Conservation (phyloP, 2,113 vertebrate species). For the Malaclemys terrapin region DNA sequence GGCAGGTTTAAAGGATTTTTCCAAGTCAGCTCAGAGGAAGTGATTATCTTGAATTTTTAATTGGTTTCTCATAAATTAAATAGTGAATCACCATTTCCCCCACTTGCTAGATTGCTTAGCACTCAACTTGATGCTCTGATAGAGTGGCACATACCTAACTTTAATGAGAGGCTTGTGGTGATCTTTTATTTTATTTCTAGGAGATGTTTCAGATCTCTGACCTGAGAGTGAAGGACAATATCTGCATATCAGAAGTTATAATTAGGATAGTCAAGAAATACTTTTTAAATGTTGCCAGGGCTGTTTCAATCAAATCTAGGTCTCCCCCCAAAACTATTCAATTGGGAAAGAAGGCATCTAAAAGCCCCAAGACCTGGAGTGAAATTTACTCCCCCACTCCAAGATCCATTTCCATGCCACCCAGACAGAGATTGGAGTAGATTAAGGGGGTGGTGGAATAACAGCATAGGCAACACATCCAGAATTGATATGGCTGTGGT, state of each 20-base stretch:
- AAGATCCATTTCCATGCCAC: background rate
- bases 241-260: constrained; percentile 3
- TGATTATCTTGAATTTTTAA: constrained; percentile 70
- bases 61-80: constrained; percentile 62
- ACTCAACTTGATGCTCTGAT: constrained; percentile 41
- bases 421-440: background rate
- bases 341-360: background rate
- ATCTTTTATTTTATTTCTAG: constrained; percentile 32
- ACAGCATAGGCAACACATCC: background rate
- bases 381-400: background rate
- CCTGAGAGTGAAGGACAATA: constrained; percentile 51
- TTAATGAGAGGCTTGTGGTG: constrained; percentile 45
- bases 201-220: constrained; percentile 15
- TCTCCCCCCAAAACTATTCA: background rate
- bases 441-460: background rate
- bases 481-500: background rate
- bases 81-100: constrained; percentile 59
- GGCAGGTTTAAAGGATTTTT: constrained; percentile 68
- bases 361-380: background rate
- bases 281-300: constrained; percentile 23
- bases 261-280: background rate
- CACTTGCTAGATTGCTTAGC: constrained; percentile 57
- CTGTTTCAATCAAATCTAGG: background rate
- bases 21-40: constrained; percentile 68
- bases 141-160: background rate